Percentiles rank a stretch among this genome's conserved stretches.
Conservation (phyloP, 2,113 vertebrate genomes). For the Heloderma charlesbogerti region DNA sequence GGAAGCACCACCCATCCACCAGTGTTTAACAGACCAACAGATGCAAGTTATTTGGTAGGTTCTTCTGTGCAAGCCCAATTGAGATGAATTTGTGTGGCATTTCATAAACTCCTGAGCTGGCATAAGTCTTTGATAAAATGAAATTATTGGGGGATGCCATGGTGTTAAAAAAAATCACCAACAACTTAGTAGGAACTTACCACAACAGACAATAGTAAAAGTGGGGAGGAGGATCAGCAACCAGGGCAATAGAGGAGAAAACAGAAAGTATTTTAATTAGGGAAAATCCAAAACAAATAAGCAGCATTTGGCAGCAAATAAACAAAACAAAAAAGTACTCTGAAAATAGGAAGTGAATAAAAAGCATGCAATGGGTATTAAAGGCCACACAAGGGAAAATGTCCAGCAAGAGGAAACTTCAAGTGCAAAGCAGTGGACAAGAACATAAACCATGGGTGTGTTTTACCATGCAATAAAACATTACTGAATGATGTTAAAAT, state of each 20-base stretch:
- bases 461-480: slow-evolving; percentile 90
- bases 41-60: not conserved
- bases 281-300: slow-evolving; percentile 89
- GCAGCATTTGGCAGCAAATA: slow-evolving; percentile 85
- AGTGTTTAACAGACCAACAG: not conserved
- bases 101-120: slow-evolving; percentile 65
- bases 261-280: slow-evolving; percentile 99
- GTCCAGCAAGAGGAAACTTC: slow-evolving; percentile 71
- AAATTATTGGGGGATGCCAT: slow-evolving; percentile 69
- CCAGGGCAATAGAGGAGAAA: slow-evolving; percentile 97
- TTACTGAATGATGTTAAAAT: slow-evolving; percentile 83
- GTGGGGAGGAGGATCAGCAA: slow-evolving; percentile 97
- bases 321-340: slow-evolving; percentile 75
- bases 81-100: not conserved
- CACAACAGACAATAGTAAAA: slow-evolving; percentile 99
- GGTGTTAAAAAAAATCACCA: slow-evolving; percentile 67
- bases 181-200: slow-evolving; percentile 96
- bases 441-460: slow-evolving; percentile 74
- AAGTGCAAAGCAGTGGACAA: slow-evolving; percentile 69
- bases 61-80: not conserved
- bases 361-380: slow-evolving; percentile 78
- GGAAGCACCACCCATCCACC: not conserved
- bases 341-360: slow-evolving; percentile 65
- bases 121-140: slow-evolving; percentile 76
- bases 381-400: slow-evolving; percentile 73